Evolutionary conservation across 2,888 invertebrate genomes (phyloP).

Genomic region (Pherbina coryleti): DNA sequence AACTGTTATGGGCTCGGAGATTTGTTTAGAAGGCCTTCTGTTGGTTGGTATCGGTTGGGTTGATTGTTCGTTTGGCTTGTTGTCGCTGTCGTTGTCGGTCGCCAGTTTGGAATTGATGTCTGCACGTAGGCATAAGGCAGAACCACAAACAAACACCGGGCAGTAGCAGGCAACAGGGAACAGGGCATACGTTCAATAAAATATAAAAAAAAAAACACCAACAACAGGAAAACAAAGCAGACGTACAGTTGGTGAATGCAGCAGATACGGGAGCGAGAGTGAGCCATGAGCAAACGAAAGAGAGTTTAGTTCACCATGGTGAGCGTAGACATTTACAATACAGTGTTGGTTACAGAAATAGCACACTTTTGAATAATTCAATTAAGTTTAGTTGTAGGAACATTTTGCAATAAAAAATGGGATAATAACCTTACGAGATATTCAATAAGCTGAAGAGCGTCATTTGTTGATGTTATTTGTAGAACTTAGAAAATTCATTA

Average conservation of each 20-base stretch:
- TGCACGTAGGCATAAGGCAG: constrained; percentile 58
- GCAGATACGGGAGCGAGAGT: not conserved
- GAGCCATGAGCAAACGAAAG: not conserved
- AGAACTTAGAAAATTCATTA: too few species aligned
- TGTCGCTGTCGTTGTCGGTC: constrained; percentile 53
- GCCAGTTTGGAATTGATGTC: constrained; percentile 49
- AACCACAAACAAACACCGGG: constrained; percentile 36
- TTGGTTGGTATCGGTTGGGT: constrained; percentile 31
- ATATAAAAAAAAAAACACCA: not conserved
- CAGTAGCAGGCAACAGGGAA: constrained; percentile 25
- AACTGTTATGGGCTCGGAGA: constrained; percentile 41
- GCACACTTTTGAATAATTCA: too few species aligned
- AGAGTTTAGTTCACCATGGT: not conserved
- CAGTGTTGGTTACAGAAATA: too few species aligned
- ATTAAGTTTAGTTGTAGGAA: too few species aligned
- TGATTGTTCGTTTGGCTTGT: constrained; percentile 47
- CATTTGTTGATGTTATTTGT: too few species aligned
- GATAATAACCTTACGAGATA: too few species aligned
- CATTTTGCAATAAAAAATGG: too few species aligned
- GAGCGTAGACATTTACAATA: too few species aligned
- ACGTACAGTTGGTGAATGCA: constrained; percentile 35
- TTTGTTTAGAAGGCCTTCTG: constrained; percentile 46
- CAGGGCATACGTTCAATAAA: constrained; percentile 1
- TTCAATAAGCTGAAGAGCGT: too few species aligned
- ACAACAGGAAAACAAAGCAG: constrained; percentile 31